A percentile compares a stretch with the other conserved stretches of the same genome.
Conservation (phyloP, 2,888 invertebrate genomes). For the Melinaea marsaeus region DNA sequence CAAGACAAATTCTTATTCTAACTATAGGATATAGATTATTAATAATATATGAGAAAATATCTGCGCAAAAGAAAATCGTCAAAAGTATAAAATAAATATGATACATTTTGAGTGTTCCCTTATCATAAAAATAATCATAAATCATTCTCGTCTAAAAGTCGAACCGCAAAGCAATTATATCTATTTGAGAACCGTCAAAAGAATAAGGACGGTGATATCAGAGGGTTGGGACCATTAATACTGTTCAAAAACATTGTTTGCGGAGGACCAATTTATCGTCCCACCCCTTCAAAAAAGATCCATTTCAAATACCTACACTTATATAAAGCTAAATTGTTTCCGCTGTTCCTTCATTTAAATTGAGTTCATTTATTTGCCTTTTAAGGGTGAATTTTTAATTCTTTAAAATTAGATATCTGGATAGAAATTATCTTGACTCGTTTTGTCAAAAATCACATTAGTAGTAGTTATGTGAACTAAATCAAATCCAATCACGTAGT, state of each 20-base stretch:
- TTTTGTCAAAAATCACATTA: neutral
- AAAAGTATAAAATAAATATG: neutral
- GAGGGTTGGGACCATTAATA: conserved; percentile 57
- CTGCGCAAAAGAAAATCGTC: too few species aligned
- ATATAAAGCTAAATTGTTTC: conserved; percentile 23
- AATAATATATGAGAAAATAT: too few species aligned
- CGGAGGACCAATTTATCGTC: conserved; percentile 64
- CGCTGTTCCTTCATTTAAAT: conserved; percentile 19
- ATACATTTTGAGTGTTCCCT: neutral
- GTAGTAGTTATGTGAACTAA: neutral
- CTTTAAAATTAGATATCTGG: conserved; percentile 12
- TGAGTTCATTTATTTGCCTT: conserved; percentile 16
- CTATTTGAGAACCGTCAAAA: conserved; percentile 45
- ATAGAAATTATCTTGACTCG: too few species aligned
- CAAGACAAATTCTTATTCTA: neutral
- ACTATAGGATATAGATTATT: neutral
- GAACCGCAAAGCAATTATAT: conserved; percentile 27
- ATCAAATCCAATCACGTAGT: conserved; percentile 1
- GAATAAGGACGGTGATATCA: conserved; percentile 59
- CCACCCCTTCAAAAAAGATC: conserved; percentile 22
- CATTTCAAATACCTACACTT: conserved; percentile 20
- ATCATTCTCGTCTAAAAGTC: conserved; percentile 9
- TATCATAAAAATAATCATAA: conserved; percentile 5
- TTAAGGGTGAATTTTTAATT: conserved; percentile 5
- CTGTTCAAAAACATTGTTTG: conserved; percentile 71